These are phyloP conservation scores for Prunella fulvescens DNA, from an alignment of 2,113 vertebrate genomes.

Conservation along the genomic window DNA sequence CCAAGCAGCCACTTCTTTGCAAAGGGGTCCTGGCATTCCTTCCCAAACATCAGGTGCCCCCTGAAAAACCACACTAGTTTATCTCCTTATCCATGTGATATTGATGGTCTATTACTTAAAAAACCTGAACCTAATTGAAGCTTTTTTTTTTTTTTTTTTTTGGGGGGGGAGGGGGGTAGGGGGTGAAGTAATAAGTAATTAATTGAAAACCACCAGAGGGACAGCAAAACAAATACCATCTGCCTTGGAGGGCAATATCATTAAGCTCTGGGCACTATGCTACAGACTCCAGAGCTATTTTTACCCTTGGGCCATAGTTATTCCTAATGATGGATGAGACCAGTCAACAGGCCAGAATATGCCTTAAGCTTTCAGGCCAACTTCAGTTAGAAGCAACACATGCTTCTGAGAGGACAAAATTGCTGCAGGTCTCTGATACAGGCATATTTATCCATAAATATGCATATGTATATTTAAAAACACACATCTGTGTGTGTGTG, in stretches of 20 bases:
- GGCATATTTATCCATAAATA: not conserved
- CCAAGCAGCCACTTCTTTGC: not conserved
- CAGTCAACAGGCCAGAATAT: constrained; percentile 11
- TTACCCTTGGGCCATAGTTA: not conserved
- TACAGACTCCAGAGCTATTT: not conserved
- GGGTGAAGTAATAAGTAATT: not conserved
- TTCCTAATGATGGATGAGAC: not conserved
- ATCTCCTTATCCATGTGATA: not conserved
- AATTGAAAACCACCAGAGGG: not conserved
- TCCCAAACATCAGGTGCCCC: not conserved
- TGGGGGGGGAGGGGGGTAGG: rapidly evolving
- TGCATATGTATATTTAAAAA: not conserved
- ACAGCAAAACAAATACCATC: constrained; percentile 18
- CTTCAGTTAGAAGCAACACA: not conserved
- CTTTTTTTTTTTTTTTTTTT: not conserved
- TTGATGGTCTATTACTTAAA: not conserved
- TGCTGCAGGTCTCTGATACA: not conserved
- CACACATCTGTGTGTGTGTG: rapidly evolving
- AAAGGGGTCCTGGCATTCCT: not conserved
- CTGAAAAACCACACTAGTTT: not conserved
- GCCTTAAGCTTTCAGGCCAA: not conserved
- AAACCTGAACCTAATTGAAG: not conserved
- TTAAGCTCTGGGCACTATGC: constrained; percentile 23
- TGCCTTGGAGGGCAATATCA: constrained; percentile 38
- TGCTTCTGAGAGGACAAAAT: not conserved